Conservation (phyloP, 1,140 invertebrate genomes). For the Drosophila repleta region DNA sequence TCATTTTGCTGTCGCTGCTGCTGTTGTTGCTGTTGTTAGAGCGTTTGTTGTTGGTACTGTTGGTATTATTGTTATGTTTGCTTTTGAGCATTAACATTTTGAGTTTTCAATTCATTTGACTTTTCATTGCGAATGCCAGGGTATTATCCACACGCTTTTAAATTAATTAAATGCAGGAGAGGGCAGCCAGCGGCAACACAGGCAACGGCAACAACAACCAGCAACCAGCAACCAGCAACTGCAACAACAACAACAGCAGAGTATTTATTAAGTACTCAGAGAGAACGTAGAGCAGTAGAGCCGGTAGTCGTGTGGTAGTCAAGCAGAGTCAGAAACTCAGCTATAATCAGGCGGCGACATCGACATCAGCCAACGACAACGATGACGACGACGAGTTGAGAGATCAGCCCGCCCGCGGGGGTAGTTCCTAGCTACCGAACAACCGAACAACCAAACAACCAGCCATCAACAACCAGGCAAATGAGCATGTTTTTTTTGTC, state of each 20-base stretch:
- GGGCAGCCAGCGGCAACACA: slow-evolving; percentile 23
- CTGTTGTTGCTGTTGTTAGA: slow-evolving; percentile 8
- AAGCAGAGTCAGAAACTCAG: slow-evolving; percentile 48
- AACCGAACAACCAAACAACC: slow-evolving; percentile 6
- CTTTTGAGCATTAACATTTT: slow-evolving; percentile 72
- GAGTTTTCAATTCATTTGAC: slow-evolving; percentile 80
- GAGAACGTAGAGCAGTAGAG: slow-evolving; percentile 29
- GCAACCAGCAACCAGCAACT: slow-evolving; percentile 12
- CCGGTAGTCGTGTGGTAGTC: slow-evolving; percentile 49
- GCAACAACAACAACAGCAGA: slow-evolving; percentile 14
- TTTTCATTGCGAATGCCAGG: slow-evolving; percentile 78
- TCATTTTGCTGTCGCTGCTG: slow-evolving; percentile 8
- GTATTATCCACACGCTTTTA: slow-evolving; percentile 82
- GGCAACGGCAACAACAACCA: slow-evolving; percentile 11
- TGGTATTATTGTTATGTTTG: slow-evolving; percentile 42
- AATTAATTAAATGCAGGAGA: slow-evolving; percentile 76
- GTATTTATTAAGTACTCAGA: slow-evolving; percentile 26
- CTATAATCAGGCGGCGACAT: slow-evolving; percentile 51
- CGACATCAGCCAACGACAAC: slow-evolving; percentile 1
- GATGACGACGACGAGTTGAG: slow-evolving; percentile 36
- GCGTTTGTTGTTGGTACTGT: slow-evolving; percentile 26
- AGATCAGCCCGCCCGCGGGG: slow-evolving; percentile 51
- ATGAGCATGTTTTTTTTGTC: slow-evolving; percentile 20
- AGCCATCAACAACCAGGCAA: slow-evolving; percentile 23
- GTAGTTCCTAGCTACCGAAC: slow-evolving; percentile 34